Base-by-base conservation (phyloP, 2,113 vertebrate genomes). In the Cnemophilus loriae region DNA sequence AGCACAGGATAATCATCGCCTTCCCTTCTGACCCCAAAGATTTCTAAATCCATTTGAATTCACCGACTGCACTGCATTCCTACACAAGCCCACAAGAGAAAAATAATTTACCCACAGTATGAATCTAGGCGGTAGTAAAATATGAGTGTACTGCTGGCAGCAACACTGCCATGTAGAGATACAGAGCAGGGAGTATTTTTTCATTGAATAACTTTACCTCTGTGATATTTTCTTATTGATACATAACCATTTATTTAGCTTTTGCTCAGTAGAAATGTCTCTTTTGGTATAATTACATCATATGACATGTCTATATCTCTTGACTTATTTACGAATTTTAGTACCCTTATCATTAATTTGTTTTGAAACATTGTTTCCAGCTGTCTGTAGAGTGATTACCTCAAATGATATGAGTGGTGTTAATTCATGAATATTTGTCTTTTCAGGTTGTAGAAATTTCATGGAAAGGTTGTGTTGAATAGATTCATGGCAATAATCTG, bases 361-460 rank as follows among this genome's bases (percentile, higher is more conserved):
- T 42, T 96, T 90, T 93, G 79, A 56, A 94, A 44, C 33, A 55
- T 59, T 88, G 35, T 96, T 95, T 89, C 64, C 68, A 84, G 46
- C 30, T 77, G 26, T 35, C 46, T 77, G 70, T 59, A 39, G 59
- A 86, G 55, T 84, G 59, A 81, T 90, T 69, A 24, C 75, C 71
- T 92, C 2, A 0, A 90, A 80, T 77, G 55, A 88, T 67, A 84
- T 9, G 9, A 94, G 30, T 1, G 2, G 16, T 42, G 33, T 61
- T 55, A 73, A 61, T 82, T 90, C 30, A 65, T 53, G 16, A 69
- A 50, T 57, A 74, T 74, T 76, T 88, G 15, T 73, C 30, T 28
- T 89, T 86, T 88, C 33, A 70, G 6, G n/a, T 74, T 59, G 63
- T 10, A 47, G 28, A 88, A 79, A 50, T 86, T 86, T 70, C 39